Evolutionary conservation across 2,888 invertebrate genomes (phyloP), one percentile per base, ranked within the genome.

Genomic region (Thecophora atra): DNA sequence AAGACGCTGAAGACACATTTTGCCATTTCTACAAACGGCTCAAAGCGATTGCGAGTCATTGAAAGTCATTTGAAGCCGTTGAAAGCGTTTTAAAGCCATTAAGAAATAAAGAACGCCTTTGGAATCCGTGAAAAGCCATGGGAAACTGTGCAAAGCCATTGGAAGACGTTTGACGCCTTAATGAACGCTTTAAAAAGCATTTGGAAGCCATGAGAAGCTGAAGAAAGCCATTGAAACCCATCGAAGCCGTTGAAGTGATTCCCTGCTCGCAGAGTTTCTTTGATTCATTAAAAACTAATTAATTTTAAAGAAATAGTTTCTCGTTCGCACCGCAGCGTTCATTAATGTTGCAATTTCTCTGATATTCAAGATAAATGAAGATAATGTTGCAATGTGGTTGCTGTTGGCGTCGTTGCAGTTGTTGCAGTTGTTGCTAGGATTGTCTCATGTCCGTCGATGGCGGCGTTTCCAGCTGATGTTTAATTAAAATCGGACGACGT

Each of bases 401-500:
- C 2, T 47, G 47, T 11, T 37, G 37, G 11, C 11, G 37, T 37
- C 37, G 37, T 37, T 37, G 24, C 24, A 24, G 56, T 56, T 26
- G 56, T 24, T 54, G 54, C 24, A 7, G 37, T 62, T 42, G 62
- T 21, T 21, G n/a, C 42, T 21, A 63, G 13, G 42, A 13, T 37
- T 21, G n/a, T 37, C 37, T 37, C 37, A 37, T 37, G 37, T 37
- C 37, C 37, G 7, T 8, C 37, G 37, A 37, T 11, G 37, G 37
- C 37, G 37, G 11, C 37, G 37, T 17, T 2, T 26, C 6, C 60
- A 17, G 47, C 64, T 24, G 44, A 63, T 63, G 54, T 52, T 54
- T 72, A 72, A 70, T 65, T 26, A 70, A 60, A 64, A 56, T 54
- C 62, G 52, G 73, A 73, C 70, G 62, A 60, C 70, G 58, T 24